Percentiles rank a stretch among this genome's conserved stretches.
phyloP scores from a whole-genome alignment of 2,113 vertebrate genomes.

The Odontophorus gujanensis region DNA sequence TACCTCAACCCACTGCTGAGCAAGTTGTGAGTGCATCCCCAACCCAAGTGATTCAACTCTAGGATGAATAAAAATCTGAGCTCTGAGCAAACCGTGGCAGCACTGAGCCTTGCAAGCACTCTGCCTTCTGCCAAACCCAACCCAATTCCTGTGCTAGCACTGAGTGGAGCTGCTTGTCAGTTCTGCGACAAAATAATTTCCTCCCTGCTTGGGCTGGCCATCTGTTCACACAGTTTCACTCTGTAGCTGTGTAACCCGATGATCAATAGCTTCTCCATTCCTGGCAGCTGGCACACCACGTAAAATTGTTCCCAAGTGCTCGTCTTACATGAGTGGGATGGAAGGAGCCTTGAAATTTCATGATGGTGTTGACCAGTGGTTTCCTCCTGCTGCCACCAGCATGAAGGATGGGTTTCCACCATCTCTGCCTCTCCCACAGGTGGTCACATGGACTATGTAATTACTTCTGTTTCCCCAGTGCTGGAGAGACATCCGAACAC shows the following conservation, averaged over 20 bases:
- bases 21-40: background rate
- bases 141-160: background rate
- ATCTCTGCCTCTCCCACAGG: background rate
- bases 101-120: background rate
- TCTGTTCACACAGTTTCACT: conserved; percentile 59
- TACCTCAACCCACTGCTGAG: background rate
- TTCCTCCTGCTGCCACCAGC: background rate
- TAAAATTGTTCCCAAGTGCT: conserved; percentile 43
- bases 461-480: background rate
- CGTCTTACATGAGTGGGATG: background rate
- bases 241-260: conserved; percentile 48
- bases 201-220: conserved; percentile 36
- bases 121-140: conserved; percentile 57
- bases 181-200: conserved; percentile 61
- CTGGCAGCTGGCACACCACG: conserved; percentile 24
- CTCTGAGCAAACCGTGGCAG: background rate
- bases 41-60: background rate
- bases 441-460: fast-evolving
- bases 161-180: conserved; percentile 57
- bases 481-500: background rate
- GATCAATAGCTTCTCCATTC: conserved; percentile 47
- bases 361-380: background rate
- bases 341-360: conserved; percentile 1
- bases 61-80: background rate
- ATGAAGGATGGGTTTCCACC: fast-evolving